These are phyloP conservation scores for Hoplostethus mediterraneus DNA, from an alignment of 2,797 vertebrate genomes.

Conservation along the genomic window DNA sequence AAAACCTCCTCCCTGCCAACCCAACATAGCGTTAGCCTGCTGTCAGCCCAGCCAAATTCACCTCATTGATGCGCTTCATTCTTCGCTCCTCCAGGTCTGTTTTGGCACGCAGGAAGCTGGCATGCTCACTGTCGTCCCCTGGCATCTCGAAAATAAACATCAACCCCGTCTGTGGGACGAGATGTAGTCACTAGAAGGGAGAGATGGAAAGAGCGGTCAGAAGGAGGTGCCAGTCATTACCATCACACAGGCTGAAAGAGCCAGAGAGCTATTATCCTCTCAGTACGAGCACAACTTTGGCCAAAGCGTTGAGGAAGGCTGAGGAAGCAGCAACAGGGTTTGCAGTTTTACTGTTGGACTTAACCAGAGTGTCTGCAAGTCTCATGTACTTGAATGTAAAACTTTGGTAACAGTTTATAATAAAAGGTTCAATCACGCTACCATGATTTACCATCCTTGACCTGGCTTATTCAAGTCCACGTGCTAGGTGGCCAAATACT, in stretches of 20 bases:
- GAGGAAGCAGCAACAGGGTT: too few species aligned
- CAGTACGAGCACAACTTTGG: constrained; percentile 21
- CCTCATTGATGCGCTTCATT: constrained; percentile 95
- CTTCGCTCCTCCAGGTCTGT: constrained; percentile 92
- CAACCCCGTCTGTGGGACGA: constrained; percentile 91
- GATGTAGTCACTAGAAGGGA: constrained; percentile 80
- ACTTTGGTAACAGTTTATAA: too few species aligned
- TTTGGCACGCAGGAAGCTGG: constrained; percentile 92
- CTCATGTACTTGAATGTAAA: too few species aligned
- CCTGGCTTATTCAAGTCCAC: constrained; percentile 2
- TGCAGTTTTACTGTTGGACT: too few species aligned
- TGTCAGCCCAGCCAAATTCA: constrained; percentile 64
- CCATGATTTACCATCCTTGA: too few species aligned
- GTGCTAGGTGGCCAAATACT: constrained; percentile 16
- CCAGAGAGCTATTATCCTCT: constrained; percentile 19
- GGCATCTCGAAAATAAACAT: constrained; percentile 95
- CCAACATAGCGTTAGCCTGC: constrained; percentile 27
- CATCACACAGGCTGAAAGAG: constrained; percentile 3
- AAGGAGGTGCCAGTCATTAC: not conserved
- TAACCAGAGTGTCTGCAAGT: too few species aligned
- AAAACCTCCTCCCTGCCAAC: constrained; percentile 19
- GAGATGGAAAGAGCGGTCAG: constrained; percentile 38
- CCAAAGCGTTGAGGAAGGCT: not conserved
- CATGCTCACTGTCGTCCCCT: constrained; percentile 91
- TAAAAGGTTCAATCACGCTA: not conserved